These are phyloP conservation scores for Belonocnema kinseyi DNA, from an alignment of 1,140 invertebrate genomes.

Conservation along the genomic window DNA sequence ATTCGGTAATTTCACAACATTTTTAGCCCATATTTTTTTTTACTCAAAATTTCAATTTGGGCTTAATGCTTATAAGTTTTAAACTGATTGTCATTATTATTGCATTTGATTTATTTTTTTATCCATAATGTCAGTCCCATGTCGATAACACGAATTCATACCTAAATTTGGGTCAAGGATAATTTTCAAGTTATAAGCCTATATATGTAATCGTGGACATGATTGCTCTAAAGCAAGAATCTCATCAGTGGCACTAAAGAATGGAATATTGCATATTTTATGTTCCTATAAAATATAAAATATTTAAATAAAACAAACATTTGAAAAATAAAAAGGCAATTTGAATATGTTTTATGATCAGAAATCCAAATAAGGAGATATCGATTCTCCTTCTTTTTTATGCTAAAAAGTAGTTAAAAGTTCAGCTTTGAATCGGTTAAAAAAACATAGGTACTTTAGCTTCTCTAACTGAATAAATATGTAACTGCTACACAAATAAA, in stretches of 20 bases:
- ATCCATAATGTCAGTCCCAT: not conserved
- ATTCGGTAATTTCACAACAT: too few species aligned
- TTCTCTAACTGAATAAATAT: not conserved
- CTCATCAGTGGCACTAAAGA: not conserved
- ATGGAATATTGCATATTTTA: slow-evolving; percentile 1
- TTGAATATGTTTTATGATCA: not conserved
- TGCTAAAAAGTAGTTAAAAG: not conserved
- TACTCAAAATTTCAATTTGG: too few species aligned
- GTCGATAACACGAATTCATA: slow-evolving; percentile 6
- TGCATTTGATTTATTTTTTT: not conserved
- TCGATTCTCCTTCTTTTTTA: not conserved
- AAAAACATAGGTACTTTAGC: not conserved
- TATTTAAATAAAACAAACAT: not conserved
- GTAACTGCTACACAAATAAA: not conserved
- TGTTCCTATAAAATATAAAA: not conserved
- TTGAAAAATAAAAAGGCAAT: not conserved
- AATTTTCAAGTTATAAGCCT: slow-evolving; percentile 9
- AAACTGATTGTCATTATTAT: too few species aligned
- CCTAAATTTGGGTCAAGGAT: slow-evolving; percentile 7
- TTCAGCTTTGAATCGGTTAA: not conserved
- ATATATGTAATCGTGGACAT: not conserved
- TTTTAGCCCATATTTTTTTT: too few species aligned
- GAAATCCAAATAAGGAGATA: not conserved
- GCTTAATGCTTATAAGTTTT: too few species aligned
- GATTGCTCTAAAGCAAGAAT: not conserved